phyloP scores from a whole-genome alignment of 1,140 invertebrate genomes.

The Magallana ariakensis region DNA sequence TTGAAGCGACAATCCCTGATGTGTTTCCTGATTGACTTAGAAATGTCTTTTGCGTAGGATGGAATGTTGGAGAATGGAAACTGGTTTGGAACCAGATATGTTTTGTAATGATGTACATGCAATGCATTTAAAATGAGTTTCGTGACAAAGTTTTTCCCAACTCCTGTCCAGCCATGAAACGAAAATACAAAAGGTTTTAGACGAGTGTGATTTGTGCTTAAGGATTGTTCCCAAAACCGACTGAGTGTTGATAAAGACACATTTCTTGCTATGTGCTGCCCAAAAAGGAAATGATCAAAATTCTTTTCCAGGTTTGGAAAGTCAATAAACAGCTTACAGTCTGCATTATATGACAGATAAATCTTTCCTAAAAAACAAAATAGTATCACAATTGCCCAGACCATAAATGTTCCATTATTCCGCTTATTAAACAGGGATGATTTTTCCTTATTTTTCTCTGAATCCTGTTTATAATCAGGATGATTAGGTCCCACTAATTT shows the following conservation, averaged over 20 bases:
- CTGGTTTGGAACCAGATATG: conserved; percentile 68
- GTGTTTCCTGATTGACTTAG: conserved; percentile 66
- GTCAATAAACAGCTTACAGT: conserved; percentile 51
- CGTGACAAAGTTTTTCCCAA: conserved; percentile 75
- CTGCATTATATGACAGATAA: conserved; percentile 19
- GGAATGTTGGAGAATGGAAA: conserved; percentile 64
- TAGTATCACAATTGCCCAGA: conserved; percentile 34
- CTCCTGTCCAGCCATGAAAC: conserved; percentile 76
- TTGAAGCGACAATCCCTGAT: conserved; percentile 68
- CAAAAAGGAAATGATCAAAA: conserved; percentile 72
- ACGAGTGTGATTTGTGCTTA: conserved; percentile 3
- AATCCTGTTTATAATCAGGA: background rate
- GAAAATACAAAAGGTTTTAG: conserved; percentile 68
- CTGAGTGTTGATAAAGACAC: conserved; percentile 59
- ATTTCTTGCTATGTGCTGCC: conserved; percentile 73
- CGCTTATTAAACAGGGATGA: conserved; percentile 30
- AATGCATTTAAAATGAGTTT: conserved; percentile 69
- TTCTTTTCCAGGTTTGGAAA: conserved; percentile 57
- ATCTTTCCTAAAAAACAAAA: conserved; percentile 38
- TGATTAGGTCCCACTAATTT: conserved; percentile 2
- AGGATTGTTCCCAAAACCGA: conserved; percentile 55
- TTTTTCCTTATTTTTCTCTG: background rate
- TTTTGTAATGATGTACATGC: conserved; percentile 52
- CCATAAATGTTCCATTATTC: conserved; percentile 6
- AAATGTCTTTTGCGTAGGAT: conserved; percentile 59